Base-by-base conservation (phyloP, 2,113 vertebrate species). In the Halcyon malimbica region DNA sequence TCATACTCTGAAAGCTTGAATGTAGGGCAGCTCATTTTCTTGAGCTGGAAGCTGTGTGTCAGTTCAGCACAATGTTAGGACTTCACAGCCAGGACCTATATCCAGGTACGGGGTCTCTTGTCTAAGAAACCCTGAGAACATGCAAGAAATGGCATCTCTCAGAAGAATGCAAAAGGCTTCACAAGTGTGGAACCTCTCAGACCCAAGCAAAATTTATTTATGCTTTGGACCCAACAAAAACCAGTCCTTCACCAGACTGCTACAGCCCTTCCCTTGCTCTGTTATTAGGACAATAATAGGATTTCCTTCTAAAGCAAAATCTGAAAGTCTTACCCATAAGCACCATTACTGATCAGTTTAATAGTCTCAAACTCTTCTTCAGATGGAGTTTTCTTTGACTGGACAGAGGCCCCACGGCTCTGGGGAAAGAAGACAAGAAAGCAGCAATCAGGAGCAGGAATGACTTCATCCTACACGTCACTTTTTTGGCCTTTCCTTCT, bases 321-420 rank as follows among this genome's bases (percentile, higher is more conserved):
- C 25, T 57, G 16, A 44, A 93, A 67, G 13, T 46, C 87, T 96
- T 96, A 99, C 99, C 99, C 99, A 87, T 99, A 99, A 62, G 99
- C 99, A 67, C 99, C 99, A 83, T 99, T 99, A 97, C 99, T 99
- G 98, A 99, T 99, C 21, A 99, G 98, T 95, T 99, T 99, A 96
- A 99, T 99, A 96, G 98, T 99, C 95, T 99, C 99, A 94, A 99
- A 99, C 95, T 99, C 99, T 84, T 99, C 99, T 94, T 99, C 99
- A 85, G 98, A 98, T 1, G 99, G 99, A 5, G 99, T 96, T 98
- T 99, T 99, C 96, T 99, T 99, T 48, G 98, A 87, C 53, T 98
- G 98, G 56, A 98, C 94, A 9, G 98, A 92, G 31, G 98, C 97
- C 35, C 98, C 98, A 77, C 97, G 99, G 94, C 97, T 97, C 99